Evolutionary conservation across 2,113 vertebrate genomes (phyloP), one percentile per base, ranked within the genome.

Genomic region (Pachyramphus minor): DNA sequence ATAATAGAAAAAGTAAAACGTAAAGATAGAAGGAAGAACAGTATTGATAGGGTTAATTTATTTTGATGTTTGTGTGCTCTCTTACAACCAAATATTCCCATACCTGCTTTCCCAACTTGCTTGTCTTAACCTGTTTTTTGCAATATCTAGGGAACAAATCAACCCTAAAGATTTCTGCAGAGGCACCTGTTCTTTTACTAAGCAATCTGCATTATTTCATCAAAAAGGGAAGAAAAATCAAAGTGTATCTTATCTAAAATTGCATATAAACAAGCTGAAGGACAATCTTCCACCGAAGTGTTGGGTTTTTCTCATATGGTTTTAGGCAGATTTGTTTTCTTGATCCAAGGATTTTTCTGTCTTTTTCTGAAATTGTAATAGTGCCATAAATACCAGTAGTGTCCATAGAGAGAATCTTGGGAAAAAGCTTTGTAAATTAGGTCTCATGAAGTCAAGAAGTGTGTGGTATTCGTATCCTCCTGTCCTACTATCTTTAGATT

Each of bases 191-290:
- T 91, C 75, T 91, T 93, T 96, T 82, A 79, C 33, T 76, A 66
- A 94, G 41, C 31, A 91, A 80, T 80, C 59, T 90, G 81, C 28
- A 59, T 87, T 95, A 86, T 89, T 92, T 91, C 59, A 72, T 90
- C 50, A 94, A 28, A 72, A 89, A 60, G 23, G 25, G 58, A 87
- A 86, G 45, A 39, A 78, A 80, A 94, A 86, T 75, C 31, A 13
- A 90, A 93, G 19, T 50, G 17, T 44, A 55, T 86, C 12, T 18
- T 77, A 74, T 41, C 44, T 87, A 68, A 90, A 90, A 84, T 18
- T 67, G 1, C 24, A 52, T 42, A 30, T 55, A 80, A 89, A 87
- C 8, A 62, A 87, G 31, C 3, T 39, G 41, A 14, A 72, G 30
- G 15, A 44, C 19, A 82, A 47, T 39, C 37, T 90, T 76, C 17